These are phyloP conservation scores for Sclerodermus sp. DNA, from an alignment of 2,888 invertebrate species.

Conservation along the genomic window DNA sequence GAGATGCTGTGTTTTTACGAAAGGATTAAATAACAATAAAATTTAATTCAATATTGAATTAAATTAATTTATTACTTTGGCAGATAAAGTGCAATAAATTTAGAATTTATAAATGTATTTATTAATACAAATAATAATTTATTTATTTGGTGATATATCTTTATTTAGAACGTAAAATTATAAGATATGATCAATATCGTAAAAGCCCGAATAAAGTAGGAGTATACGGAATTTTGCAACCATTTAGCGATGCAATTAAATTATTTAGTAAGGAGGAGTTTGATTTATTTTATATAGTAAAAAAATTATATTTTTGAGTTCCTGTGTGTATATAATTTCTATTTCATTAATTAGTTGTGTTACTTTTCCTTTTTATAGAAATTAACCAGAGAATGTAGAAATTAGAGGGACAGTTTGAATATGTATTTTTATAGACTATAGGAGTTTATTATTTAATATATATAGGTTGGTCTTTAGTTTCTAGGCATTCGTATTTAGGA, in stretches of 20 bases:
- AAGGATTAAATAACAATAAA: slow-evolving; percentile 66
- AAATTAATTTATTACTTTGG: slow-evolving; percentile 58
- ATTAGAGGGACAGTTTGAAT: slow-evolving; percentile 68
- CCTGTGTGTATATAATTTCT: slow-evolving; percentile 65
- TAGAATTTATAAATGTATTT: slow-evolving; percentile 63
- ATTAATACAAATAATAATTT: background rate
- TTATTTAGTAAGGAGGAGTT: slow-evolving; percentile 74
- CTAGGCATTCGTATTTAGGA: slow-evolving; percentile 72
- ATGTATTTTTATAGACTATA: slow-evolving; percentile 65
- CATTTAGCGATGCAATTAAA: slow-evolving; percentile 74
- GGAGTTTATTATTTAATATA: slow-evolving; percentile 68
- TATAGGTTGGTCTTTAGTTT: slow-evolving; percentile 72
- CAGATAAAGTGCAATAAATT: slow-evolving; percentile 65
- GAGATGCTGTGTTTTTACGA: slow-evolving; percentile 71
- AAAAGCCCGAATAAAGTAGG: slow-evolving; percentile 75
- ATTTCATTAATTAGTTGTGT: slow-evolving; percentile 65
- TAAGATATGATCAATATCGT: slow-evolving; percentile 72
- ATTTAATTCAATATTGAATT: slow-evolving; percentile 47
- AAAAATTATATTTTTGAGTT: slow-evolving; percentile 64
- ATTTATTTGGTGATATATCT: no score
- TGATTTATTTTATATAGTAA: slow-evolving; percentile 62
- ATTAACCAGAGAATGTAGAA: slow-evolving; percentile 60
- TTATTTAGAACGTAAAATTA: slow-evolving; percentile 72
- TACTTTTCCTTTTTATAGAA: slow-evolving; percentile 63
- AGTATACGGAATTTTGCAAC: slow-evolving; percentile 66